phyloP scores from a whole-genome alignment of 2,113 vertebrate genomes.

The Chionodraco myersi region DNA sequence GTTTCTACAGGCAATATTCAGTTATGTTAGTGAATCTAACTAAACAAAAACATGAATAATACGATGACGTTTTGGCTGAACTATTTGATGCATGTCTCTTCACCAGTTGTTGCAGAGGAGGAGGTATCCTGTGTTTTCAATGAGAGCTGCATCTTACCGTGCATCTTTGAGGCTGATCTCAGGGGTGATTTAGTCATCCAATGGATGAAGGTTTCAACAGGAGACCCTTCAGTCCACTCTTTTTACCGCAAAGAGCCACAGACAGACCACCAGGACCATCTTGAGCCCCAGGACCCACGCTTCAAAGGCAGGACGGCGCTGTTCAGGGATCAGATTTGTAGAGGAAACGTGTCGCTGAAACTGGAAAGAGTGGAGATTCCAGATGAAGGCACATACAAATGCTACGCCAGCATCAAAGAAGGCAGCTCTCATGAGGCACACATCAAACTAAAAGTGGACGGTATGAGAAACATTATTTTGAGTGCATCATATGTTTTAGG shows the following conservation, averaged over 20 bases:
- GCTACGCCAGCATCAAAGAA: constrained; percentile 48
- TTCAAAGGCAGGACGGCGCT: constrained; percentile 73
- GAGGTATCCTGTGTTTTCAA: too few relatives aligned
- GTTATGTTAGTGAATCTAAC: too few relatives aligned
- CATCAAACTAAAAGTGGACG: constrained; percentile 33
- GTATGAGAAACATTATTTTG: constrained; percentile 51
- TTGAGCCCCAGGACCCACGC: background rate
- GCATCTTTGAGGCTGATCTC: constrained; percentile 45
- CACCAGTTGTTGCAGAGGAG: too few relatives aligned
- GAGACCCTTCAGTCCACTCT: constrained; percentile 42
- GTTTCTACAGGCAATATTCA: too few relatives aligned
- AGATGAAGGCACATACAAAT: constrained; percentile 76
- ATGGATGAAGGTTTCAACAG: constrained; percentile 55
- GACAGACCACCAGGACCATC: constrained; percentile 43
- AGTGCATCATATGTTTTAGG: too few relatives aligned
- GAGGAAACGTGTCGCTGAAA: constrained; percentile 79
- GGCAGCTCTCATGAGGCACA: background rate
- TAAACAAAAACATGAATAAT: too few relatives aligned
- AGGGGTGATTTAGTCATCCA: constrained; percentile 66
- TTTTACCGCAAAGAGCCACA: constrained; percentile 42
- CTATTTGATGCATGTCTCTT: too few relatives aligned
- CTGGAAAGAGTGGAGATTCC: constrained; percentile 53
- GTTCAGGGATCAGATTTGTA: constrained; percentile 58
- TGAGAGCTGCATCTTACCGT: constrained; percentile 72
- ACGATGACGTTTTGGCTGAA: too few relatives aligned